Evolutionary conservation across 2,888 invertebrate species (phyloP).

Genomic region (Trichogramma dendrolimi): DNA sequence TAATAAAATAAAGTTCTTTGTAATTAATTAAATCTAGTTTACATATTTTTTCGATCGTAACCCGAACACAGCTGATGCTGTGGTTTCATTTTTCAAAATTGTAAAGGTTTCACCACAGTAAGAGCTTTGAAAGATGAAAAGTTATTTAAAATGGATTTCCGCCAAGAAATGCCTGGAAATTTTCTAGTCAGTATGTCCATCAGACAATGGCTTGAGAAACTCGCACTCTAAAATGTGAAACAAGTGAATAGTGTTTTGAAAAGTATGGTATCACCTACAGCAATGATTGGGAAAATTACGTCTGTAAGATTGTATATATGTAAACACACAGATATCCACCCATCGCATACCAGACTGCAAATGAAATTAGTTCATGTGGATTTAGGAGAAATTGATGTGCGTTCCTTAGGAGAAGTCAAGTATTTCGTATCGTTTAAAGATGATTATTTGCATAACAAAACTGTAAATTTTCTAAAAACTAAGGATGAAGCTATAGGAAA

Average conservation of each 20-base stretch:
- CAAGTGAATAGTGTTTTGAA: constrained; percentile 32
- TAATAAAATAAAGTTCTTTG: no score
- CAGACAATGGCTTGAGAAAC: constrained; percentile 35
- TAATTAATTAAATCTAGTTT: no score
- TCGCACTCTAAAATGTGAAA: constrained; percentile 36
- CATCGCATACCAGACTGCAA: neutral
- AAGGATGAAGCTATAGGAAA: neutral
- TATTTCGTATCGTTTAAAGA: constrained; percentile 8
- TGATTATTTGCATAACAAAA: neutral
- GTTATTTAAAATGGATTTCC: constrained; percentile 34
- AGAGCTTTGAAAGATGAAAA: constrained; percentile 28
- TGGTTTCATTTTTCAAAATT: constrained; percentile 30
- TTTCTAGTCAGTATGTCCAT: constrained; percentile 29
- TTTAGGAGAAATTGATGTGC: no score
- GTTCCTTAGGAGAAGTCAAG: neutral
- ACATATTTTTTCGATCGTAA: no score
- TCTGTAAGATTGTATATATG: constrained; percentile 35
- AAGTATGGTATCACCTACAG: constrained; percentile 29
- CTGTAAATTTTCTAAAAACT: constrained; percentile 6
- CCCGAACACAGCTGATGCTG: constrained; percentile 30
- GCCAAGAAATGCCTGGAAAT: constrained; percentile 16
- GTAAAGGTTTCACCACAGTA: constrained; percentile 24
- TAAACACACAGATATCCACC: no score
- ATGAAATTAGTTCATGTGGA: no score
- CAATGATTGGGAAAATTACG: constrained; percentile 36